These are phyloP conservation scores for Cercopithecus mitis DNA, from an alignment of 2,797 vertebrate species.

Conservation along the genomic window DNA sequence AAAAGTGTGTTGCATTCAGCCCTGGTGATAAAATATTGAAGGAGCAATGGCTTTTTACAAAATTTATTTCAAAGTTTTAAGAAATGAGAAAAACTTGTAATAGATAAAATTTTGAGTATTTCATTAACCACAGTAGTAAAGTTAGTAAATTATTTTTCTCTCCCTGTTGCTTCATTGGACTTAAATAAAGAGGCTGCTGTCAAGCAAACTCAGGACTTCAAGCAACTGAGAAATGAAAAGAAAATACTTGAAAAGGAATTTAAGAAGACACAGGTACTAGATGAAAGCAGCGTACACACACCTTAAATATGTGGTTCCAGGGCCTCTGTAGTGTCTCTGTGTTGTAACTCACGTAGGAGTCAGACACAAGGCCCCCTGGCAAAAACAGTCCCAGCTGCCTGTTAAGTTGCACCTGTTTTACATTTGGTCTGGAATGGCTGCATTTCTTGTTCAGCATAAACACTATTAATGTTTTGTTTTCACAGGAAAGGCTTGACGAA, in stretches of 20 bases:
- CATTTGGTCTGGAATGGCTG: fast-evolving
- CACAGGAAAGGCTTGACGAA: conserved; percentile 88
- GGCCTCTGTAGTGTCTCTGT: not conserved
- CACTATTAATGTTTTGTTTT: conserved; percentile 7
- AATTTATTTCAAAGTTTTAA: not conserved
- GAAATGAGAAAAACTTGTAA: not conserved
- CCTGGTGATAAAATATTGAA: not conserved
- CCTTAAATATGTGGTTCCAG: fast-evolving
- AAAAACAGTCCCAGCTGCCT: fast-evolving
- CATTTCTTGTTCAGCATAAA: no score
- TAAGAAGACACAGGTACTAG: conserved; percentile 87
- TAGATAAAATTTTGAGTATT: not conserved
- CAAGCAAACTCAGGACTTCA: conserved; percentile 88
- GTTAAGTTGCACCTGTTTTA: fast-evolving
- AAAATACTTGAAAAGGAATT: conserved; percentile 90
- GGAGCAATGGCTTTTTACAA: not conserved
- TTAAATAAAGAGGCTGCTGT: conserved; percentile 86
- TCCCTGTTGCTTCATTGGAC: not conserved
- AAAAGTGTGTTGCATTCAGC: not conserved
- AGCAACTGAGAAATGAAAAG: conserved; percentile 90
- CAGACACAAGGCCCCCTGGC: fast-evolving
- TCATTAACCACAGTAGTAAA: not conserved
- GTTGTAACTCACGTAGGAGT: fast-evolving
- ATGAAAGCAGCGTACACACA: not conserved
- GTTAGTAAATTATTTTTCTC: not conserved